A percentile compares a stretch with the other conserved stretches of the same genome.
Conservation (phyloP, 2,888 invertebrate genomes). For the Philhelius pedissequus region DNA sequence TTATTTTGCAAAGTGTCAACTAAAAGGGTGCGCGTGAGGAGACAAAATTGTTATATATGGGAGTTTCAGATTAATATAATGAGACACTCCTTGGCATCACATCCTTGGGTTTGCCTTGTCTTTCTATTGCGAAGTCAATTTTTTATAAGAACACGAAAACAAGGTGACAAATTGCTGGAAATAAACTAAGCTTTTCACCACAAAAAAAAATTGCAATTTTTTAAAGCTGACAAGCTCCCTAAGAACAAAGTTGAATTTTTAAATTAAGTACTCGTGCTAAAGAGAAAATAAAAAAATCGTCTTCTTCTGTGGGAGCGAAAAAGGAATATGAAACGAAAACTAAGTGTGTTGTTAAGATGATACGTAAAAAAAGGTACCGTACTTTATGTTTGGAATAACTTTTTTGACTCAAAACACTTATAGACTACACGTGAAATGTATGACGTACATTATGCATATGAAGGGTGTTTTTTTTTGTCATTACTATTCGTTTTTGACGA, state of each 20-base stretch:
- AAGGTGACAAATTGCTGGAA: slow-evolving; percentile 8
- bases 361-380: background rate
- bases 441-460: too few species aligned
- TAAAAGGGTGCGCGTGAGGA: background rate
- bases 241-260: background rate
- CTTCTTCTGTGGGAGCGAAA: background rate
- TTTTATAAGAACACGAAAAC: background rate
- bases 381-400: too few species aligned
- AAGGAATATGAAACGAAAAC: background rate
- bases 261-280: background rate
- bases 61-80: background rate
- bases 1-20: background rate
- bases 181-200: background rate
- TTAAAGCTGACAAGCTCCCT: background rate
- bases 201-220: background rate
- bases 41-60: background rate
- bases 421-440: too few species aligned
- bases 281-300: background rate
- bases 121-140: background rate
- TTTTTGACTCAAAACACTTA: too few species aligned
- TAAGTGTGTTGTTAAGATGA: background rate
- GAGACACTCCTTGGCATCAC: background rate
- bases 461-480: too few species aligned
- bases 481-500: too few species aligned
- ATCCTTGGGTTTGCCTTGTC: background rate